phyloP scores from a whole-genome alignment of 1,140 invertebrate genomes.

The Dreissena rostriformis region DNA sequence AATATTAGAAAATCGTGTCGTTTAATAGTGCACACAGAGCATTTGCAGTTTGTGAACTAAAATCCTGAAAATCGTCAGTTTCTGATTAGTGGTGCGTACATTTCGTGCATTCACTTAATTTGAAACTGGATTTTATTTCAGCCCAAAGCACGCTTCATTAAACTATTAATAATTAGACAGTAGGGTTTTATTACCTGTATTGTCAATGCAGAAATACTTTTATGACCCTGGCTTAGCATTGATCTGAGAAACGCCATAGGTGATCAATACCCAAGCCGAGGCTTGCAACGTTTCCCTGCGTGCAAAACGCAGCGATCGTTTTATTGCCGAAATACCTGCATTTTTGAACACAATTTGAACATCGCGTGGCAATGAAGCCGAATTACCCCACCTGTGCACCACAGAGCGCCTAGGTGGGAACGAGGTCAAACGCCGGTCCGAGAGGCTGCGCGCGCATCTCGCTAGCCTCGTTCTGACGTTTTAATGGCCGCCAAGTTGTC shows the following conservation, averaged over 20 bases:
- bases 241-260: slow-evolving; percentile 26
- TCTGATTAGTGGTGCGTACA: background rate
- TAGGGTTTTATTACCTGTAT: slow-evolving; percentile 47
- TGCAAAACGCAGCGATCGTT: slow-evolving; percentile 19
- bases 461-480: slow-evolving; percentile 36
- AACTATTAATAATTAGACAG: slow-evolving; percentile 58
- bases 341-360: slow-evolving; percentile 41
- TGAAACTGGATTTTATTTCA: slow-evolving; percentile 46
- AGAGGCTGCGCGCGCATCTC: slow-evolving; percentile 5
- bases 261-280: slow-evolving; percentile 30
- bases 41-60: no score
- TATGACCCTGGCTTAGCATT: slow-evolving; percentile 44
- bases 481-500: slow-evolving; percentile 42
- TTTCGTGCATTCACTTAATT: slow-evolving; percentile 52
- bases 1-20: no score
- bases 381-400: slow-evolving; percentile 40
- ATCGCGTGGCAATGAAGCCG: slow-evolving; percentile 33
- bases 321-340: slow-evolving; percentile 45
- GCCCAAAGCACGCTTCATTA: slow-evolving; percentile 42
- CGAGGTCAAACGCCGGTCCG: background rate
- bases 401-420: slow-evolving; percentile 28
- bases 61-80: no score
- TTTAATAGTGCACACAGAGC: no score
- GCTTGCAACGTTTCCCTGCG: slow-evolving; percentile 22
- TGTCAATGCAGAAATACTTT: slow-evolving; percentile 53